phyloP scores from a whole-genome alignment of 2,888 invertebrate genomes.

The Holacanthella duospinosa region DNA sequence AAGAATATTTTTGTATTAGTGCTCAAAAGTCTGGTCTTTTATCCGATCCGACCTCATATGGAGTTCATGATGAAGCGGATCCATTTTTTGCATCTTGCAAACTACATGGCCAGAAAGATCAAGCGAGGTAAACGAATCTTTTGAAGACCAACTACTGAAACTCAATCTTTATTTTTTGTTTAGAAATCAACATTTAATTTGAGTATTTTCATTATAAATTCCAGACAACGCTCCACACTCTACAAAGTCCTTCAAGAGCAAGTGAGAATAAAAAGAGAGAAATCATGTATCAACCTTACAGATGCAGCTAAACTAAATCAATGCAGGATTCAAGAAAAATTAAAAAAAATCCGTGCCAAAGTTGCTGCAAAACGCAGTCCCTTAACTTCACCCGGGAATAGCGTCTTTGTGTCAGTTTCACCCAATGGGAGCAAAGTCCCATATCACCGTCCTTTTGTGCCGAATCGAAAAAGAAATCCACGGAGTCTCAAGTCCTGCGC shows the following conservation, averaged over 20 bases:
- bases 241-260: conserved; percentile 33
- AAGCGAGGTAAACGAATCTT: conserved; percentile 48
- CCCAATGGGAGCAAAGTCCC: neutral
- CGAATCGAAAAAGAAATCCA: conserved; percentile 66
- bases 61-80: conserved; percentile 58
- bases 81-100: conserved; percentile 96
- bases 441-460: neutral
- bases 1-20: conserved; percentile 45
- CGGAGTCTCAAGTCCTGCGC: conserved; percentile 80
- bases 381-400: neutral
- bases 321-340: conserved; percentile 60
- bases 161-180: neutral
- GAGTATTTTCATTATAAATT: neutral
- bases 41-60: conserved; percentile 61
- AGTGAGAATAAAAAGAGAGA: conserved; percentile 25
- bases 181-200: neutral
- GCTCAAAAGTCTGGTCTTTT: conserved; percentile 86
- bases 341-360: conserved; percentile 73
- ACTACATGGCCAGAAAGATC: conserved; percentile 82
- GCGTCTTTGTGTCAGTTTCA: neutral
- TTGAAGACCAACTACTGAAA: conserved; percentile 12
- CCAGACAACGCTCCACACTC: conserved; percentile 23
- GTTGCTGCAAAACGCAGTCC: conserved; percentile 14
- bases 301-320: conserved; percentile 22
- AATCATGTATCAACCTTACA: conserved; percentile 21